Evolutionary conservation across 2,113 vertebrate species (phyloP), one percentile per base, ranked within the genome.

Genomic region (Triplophysa siluroides): DNA sequence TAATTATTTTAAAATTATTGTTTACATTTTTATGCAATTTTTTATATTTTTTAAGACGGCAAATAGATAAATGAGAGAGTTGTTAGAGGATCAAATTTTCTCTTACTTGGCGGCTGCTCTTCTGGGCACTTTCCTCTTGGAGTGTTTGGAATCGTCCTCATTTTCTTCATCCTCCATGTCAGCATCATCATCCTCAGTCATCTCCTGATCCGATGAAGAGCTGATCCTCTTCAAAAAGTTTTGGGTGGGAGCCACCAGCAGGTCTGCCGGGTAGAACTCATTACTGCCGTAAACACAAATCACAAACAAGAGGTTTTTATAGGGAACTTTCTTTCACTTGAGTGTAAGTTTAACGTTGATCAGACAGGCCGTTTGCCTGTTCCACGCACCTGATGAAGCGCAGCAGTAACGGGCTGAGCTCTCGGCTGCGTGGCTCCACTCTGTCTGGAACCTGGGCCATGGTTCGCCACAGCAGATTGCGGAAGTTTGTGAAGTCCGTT

Each of bases 391-490:
- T 93, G 90, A 99, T 95, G 85, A 99, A 99, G 65, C 96, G 90
- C 78, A 99, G 90, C 77, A 99, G 93, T 83, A 99, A 93, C 0
- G 97, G 97, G 1, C 92, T 96, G 77, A 99, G 95, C 23, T 99
- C 95, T 50, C 96, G 92, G 0, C 95, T 97, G 7, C 95, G 93
- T 0, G 96, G 94, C 23, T 99, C 97, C 68, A 99, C 94, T 71
- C 95, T 87, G 21, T 98, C 96, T 0, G 97, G 94, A 66, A 98
- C 95, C 83, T 91, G 93, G 33, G 91, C 88, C 93, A 99, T 94
- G 78, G 95, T 92, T 66, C 90, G 93, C 98, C 98, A 99, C 65
- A 99, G 90, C 3, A 97, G 87, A 83, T 93, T 91, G 6, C 98
- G 95, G 83, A 97, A 98, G 91, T 98, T 99, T 45, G 94, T 92